phyloP scores from a whole-genome alignment of 2,888 invertebrate species.

The Cyclophora albipunctata region DNA sequence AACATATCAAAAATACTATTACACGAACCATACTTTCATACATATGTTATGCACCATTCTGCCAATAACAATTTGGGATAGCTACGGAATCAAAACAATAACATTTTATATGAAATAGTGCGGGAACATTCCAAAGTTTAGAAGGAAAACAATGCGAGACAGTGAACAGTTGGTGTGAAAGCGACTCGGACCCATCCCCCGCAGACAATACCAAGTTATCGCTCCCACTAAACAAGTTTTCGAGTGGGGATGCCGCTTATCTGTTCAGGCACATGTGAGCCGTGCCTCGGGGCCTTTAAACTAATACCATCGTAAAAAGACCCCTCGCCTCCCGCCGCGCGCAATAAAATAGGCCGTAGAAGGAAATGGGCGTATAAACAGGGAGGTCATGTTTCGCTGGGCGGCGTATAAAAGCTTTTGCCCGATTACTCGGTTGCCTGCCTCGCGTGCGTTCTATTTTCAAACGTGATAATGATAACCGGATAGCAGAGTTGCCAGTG shows the following conservation, averaged over 20 bases:
- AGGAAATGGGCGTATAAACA: constrained; percentile 55
- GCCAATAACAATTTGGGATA: no score
- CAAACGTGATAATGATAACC: constrained; percentile 72
- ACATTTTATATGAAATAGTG: background rate
- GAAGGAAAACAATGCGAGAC: constrained; percentile 28
- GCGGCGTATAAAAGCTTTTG: constrained; percentile 61
- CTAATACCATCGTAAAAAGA: constrained; percentile 53
- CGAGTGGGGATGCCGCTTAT: constrained; percentile 71
- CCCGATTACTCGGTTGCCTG: constrained; percentile 68
- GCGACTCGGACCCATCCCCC: constrained; percentile 37
- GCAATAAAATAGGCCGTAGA: constrained; percentile 55
- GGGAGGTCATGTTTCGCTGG: constrained; percentile 45
- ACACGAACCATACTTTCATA: no score
- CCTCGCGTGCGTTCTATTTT: constrained; percentile 73
- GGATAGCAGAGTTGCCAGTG: constrained; percentile 40
- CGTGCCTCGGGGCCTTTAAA: constrained; percentile 64
- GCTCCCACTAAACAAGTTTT: constrained; percentile 66
- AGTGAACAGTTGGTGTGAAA: constrained; percentile 30
- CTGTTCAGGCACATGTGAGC: constrained; percentile 67
- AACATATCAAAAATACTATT: no score
- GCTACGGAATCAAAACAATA: background rate
- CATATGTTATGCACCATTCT: no score
- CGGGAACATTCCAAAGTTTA: constrained; percentile 12
- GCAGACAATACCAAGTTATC: constrained; percentile 67
- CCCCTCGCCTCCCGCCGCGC: constrained; percentile 39